Base-by-base conservation (phyloP, 2,797 vertebrate species). In the Etheostoma nigrum region DNA sequence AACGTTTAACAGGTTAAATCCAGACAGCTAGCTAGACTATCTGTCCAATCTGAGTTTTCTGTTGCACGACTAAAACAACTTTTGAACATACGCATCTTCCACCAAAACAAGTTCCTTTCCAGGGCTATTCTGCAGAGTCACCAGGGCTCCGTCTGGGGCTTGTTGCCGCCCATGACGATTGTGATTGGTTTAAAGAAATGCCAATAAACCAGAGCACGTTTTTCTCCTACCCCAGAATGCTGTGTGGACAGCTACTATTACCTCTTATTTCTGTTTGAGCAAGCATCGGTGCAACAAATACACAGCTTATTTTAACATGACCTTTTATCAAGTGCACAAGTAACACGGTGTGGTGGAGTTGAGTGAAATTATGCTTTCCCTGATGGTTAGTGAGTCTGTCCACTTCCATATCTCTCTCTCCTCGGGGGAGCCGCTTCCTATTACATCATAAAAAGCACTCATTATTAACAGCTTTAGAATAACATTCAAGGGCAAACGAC, bases 391-490 rank as follows among this genome's bases (percentile, higher is more conserved):
- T 64, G 83, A 87, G 76, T 78, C 76, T 83, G 85, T 90, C 90
- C 85, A 81, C 79, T 74, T 82, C 85, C 76, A 87, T 83, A 84
- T 90, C 83, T 85, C 73, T 86, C 78, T 86, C 77, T 84, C 90
- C 90, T 84, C 64, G 16, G 90, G 89, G 84, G 79, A 90, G 84
- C 90, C 76, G 83, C 36, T 81, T 85, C 64, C 76, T 79, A 79
- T 90, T 90, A 90, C 88, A 91, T 91, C 92, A 91, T 87, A 90
- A 92, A 91, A 88, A 89, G 68, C 78, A 81, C 59, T 86, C 75
- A 63, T 91, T 92, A 91, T 89, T 91, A 92, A 86, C 77, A 85
- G 86, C 74, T 85, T 92, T 87, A 86, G 83, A 90, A 91, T 89
- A 94, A 92, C 91, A 92, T 88, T 92, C 76, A 83, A 80, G 81